A percentile compares a stretch with the other conserved stretches of the same genome.
phyloP scores from a whole-genome alignment of 1,140 invertebrate genomes.

The Idris sp. region DNA sequence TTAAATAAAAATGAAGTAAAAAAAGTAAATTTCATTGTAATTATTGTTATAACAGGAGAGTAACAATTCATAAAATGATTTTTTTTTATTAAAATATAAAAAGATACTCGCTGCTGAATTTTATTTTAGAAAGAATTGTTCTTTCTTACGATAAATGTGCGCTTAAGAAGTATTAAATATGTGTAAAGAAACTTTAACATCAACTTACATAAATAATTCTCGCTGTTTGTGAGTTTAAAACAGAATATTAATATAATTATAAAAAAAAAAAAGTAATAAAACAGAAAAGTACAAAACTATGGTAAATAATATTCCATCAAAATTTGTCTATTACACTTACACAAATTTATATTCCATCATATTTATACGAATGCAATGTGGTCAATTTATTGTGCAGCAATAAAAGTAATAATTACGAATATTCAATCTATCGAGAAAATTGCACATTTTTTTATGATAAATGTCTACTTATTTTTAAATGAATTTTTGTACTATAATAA shows the following conservation, averaged over 20 bases:
- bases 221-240: not conserved
- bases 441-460: no score
- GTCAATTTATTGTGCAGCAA: conserved; percentile 15
- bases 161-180: conserved; percentile 35
- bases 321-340: conserved; percentile 26
- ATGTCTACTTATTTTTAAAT: no score
- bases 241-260: no score
- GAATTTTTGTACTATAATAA: no score
- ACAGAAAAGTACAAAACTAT: conserved; percentile 5
- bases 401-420: no score
- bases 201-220: conserved; percentile 28
- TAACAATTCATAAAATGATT: conserved; percentile 44
- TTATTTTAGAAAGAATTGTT: conserved; percentile 28
- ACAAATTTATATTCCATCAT: conserved; percentile 27
- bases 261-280: no score
- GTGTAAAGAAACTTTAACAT: conserved; percentile 26
- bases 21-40: conserved; percentile 25
- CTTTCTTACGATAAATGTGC: conserved; percentile 33
- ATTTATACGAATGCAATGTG: conserved; percentile 10
- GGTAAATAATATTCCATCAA: conserved; percentile 21
- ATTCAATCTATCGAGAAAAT: no score
- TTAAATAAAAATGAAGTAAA: no score
- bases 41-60: conserved; percentile 39
- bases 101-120: conserved; percentile 35
- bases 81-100: conserved; percentile 36